phyloP scores from a whole-genome alignment of 2,113 vertebrate species.

The Neolamprologus ventralis region DNA sequence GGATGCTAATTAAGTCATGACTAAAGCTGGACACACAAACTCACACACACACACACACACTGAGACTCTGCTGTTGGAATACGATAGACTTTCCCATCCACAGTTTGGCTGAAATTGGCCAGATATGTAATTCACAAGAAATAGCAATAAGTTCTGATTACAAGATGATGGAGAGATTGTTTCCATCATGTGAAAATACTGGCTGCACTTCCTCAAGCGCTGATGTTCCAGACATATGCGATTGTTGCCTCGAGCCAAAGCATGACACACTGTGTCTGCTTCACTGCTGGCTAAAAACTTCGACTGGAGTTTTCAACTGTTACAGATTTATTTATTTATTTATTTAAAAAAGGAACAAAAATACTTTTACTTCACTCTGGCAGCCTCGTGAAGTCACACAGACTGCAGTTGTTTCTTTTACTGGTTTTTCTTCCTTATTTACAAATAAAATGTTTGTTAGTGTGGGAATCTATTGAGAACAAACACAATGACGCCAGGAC shows the following conservation, averaged over 20 bases:
- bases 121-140: slow-evolving; percentile 6
- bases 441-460: background rate
- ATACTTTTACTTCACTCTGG: background rate
- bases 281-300: background rate
- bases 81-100: background rate
- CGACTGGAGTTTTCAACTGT: background rate
- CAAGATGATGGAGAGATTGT: slow-evolving; percentile 17
- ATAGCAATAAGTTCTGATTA: slow-evolving; percentile 39
- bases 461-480: background rate
- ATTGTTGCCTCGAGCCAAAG: background rate
- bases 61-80: background rate
- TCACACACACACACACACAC: background rate
- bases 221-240: slow-evolving; percentile 40
- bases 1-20: slow-evolving; percentile 37
- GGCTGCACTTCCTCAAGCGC: background rate
- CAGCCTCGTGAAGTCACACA: background rate
- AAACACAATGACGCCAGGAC: slow-evolving; percentile 5
- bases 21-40: background rate
- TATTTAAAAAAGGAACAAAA: background rate
- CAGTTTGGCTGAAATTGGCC: background rate
- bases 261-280: background rate
- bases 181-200: slow-evolving; percentile 31
- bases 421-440: background rate
- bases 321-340: background rate
- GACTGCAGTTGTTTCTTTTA: background rate